phyloP scores from a whole-genome alignment of 2,888 invertebrate species.

The Drosophila neonasuta region DNA sequence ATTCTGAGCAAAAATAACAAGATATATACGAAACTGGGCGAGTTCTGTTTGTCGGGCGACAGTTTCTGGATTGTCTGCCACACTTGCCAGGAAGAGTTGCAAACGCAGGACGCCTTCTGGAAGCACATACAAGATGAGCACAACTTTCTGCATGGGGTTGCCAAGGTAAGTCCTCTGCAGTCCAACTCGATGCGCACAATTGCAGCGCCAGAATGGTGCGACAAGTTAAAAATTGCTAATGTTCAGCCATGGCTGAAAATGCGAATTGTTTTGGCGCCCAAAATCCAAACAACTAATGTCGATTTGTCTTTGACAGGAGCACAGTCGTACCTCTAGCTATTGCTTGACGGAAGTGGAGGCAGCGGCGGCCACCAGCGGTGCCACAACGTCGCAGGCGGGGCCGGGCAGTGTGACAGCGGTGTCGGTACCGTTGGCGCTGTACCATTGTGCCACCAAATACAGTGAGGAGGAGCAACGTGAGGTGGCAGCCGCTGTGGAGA shows the following conservation, averaged over 20 bases:
- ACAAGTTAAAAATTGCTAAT: background rate
- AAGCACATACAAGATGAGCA: conserved; percentile 80
- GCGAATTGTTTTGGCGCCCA: conserved; percentile 48
- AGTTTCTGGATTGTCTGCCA: conserved; percentile 80
- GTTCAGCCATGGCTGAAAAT: too few relatives aligned
- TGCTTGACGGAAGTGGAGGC: conserved; percentile 75
- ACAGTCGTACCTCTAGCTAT: conserved; percentile 69
- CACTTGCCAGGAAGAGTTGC: conserved; percentile 79
- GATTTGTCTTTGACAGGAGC: conserved; percentile 52
- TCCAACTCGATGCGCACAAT: background rate
- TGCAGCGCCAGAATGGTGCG: background rate
- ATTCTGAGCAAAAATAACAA: conserved; percentile 80
- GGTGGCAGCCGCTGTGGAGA: conserved; percentile 49
- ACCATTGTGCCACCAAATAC: conserved; percentile 69
- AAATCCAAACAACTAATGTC: conserved; percentile 14
- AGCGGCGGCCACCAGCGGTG: conserved; percentile 42
- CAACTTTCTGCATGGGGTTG: conserved; percentile 78
- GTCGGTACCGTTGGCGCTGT: conserved; percentile 65
- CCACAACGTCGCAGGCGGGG: conserved; percentile 30
- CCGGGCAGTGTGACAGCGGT: conserved; percentile 49
- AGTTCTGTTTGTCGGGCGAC: conserved; percentile 79
- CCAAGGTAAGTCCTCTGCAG: conserved; percentile 60
- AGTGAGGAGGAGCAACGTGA: conserved; percentile 73
- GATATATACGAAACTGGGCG: conserved; percentile 79
- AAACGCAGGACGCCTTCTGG: conserved; percentile 80